Percentiles rank a stretch among this genome's conserved stretches.
Evolutionary conservation across 2,113 vertebrate genomes (phyloP).

Genomic region (Xerus inauris): DNA sequence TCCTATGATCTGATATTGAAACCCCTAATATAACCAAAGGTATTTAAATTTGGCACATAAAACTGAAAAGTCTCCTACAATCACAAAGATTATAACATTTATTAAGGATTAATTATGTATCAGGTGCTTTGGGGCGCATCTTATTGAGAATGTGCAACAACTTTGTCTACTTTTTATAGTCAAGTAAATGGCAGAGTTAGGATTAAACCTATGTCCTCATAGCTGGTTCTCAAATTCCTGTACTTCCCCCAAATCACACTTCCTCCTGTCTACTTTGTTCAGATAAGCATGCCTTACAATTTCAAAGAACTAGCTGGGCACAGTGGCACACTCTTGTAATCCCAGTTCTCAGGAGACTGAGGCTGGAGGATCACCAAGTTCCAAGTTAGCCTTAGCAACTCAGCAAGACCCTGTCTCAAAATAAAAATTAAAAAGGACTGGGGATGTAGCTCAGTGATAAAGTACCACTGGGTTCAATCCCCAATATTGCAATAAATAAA

Average conservation of each 20-base stretch:
- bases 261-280: constrained; percentile 25
- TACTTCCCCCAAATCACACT: constrained; percentile 20
- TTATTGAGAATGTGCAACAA: constrained; percentile 61
- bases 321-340: background rate
- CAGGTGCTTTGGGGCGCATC: constrained; percentile 5
- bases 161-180: constrained; percentile 26
- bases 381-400: background rate
- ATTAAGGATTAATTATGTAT: constrained; percentile 42
- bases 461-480: background rate
- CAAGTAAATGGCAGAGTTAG: constrained; percentile 38
- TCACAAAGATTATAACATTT: constrained; percentile 41
- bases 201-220: constrained; percentile 26
- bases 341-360: background rate
- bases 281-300: constrained; percentile 57
- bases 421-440: background rate
- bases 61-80: constrained; percentile 42
- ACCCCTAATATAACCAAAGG: background rate
- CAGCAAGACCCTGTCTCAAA: background rate
- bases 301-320: background rate
- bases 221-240: constrained; percentile 35
- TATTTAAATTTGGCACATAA: constrained; percentile 18
- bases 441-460: background rate
- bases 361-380: background rate
- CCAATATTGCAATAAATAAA: background rate
- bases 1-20: background rate